Evolutionary conservation across 2,797 vertebrate genomes (phyloP).

Genomic region (Enteromius argenteus): DNA sequence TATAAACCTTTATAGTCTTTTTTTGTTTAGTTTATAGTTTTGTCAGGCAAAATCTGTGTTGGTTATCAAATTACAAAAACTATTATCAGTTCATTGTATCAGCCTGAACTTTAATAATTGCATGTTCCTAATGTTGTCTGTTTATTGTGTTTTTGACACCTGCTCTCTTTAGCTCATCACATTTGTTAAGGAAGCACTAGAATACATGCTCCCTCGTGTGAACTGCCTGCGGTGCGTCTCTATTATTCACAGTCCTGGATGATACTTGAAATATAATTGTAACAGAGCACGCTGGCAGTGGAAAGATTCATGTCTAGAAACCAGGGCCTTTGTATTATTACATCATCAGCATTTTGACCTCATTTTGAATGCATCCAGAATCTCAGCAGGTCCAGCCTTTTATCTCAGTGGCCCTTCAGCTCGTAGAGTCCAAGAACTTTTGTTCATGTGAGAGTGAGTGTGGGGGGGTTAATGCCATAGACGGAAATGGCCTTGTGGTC

Average conservation of each 20-base stretch:
- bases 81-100: background rate
- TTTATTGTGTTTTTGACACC: slow-evolving; percentile 7
- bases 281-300: background rate
- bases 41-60: background rate
- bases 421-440: background rate
- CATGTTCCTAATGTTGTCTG: background rate
- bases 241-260: background rate
- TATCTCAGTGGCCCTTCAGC: background rate
- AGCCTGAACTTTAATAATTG: background rate
- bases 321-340: background rate
- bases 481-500: slow-evolving; percentile 13
- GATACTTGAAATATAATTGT: slow-evolving; percentile 10
- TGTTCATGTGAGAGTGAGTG: background rate
- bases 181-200: slow-evolving; percentile 5
- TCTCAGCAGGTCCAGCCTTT: slow-evolving; percentile 5
- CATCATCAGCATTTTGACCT: slow-evolving; percentile 10
- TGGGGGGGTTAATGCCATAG: slow-evolving; percentile 1
- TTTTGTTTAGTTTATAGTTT: background rate
- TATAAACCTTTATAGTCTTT: no score
- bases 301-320: background rate
- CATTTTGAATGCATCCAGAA: slow-evolving; percentile 13
- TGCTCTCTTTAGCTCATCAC: background rate
- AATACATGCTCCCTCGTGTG: background rate
- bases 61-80: background rate
- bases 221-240: background rate